A percentile compares a stretch with the other conserved stretches of the same genome.
Conservation (phyloP, 2,797 vertebrate genomes). For the Amblyraja radiata region DNA sequence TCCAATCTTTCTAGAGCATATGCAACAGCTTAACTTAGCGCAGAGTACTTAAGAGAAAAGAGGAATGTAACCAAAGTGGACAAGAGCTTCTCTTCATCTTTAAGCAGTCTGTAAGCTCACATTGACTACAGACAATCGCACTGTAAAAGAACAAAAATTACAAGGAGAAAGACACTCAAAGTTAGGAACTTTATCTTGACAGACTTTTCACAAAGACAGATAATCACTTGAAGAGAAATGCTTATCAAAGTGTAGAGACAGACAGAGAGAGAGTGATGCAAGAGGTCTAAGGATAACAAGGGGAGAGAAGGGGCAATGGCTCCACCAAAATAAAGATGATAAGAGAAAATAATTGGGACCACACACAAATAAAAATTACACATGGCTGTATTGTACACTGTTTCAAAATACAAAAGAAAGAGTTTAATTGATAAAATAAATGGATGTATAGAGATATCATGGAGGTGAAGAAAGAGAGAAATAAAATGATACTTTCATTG, state of each 20-base stretch:
- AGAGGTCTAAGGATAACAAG: background rate
- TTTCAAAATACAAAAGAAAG: background rate
- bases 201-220: background rate
- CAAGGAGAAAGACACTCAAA: too few species aligned
- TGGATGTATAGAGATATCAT: background rate
- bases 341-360: background rate
- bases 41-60: background rate
- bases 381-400: background rate
- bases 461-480: background rate
- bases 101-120: background rate
- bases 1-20: background rate
- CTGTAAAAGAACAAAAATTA: background rate
- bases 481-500: background rate
- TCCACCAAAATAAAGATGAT: background rate
- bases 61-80: background rate
- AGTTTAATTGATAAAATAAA: background rate
- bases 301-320: background rate
- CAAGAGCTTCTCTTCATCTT: background rate
- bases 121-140: background rate
- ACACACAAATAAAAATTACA: background rate
- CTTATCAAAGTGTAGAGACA: too few species aligned
- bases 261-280: too few species aligned
- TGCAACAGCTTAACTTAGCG: background rate
- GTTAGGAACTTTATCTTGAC: slow-evolving; percentile 4
- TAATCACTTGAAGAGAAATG: background rate